Evolutionary conservation across 2,888 invertebrate genomes (phyloP), one percentile per base, ranked within the genome.

Genomic region (Suillia variegata): DNA sequence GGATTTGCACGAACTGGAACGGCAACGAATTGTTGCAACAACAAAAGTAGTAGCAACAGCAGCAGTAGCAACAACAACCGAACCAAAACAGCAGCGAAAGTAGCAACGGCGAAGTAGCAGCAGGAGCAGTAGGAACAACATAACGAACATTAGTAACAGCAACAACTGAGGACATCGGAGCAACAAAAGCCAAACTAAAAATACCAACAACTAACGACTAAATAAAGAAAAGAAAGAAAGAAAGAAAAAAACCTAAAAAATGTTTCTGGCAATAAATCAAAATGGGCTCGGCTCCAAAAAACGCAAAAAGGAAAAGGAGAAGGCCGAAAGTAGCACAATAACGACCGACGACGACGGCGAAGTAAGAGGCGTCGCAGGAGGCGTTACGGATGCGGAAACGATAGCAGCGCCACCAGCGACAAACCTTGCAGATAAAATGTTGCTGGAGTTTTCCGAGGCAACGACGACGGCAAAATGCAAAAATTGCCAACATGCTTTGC

Each of bases 241-340:
- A n/a, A 20, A 18, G 5, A 45, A 20, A 5, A 8, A 45, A 17
- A 20, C 5, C 18, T 20, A 54, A 69, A n/a, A 67, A 56, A 77
- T 77, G 78, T 71, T 78, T 67, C 62, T 78, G 68, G 77, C 73
- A 58, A 75, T 78, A 67, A 77, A 78, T 70, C 77, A 78, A 69
- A 77, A 63, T 66, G 64, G 71, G 56, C 64, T 67, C 57, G 71
- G 67, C 42, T 62, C 71, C 50, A 69, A 68, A 63, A 67, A 62
- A 48, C 66, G 64, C 54, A 67, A 67, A 66, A 68, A 66, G 54
- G 59, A 66, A 59, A 55, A 62, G 48, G 61, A 67, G 56, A 31
- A 65, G 70, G 54, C 57, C 55, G 53, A 67, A 54, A 56, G 61
- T 58, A 58, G 55, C 63, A 58, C 24, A 61, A 59, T 58, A 61